Evolutionary conservation across 2,797 vertebrate genomes (phyloP).

Genomic region (Sternotherus odoratus): DNA sequence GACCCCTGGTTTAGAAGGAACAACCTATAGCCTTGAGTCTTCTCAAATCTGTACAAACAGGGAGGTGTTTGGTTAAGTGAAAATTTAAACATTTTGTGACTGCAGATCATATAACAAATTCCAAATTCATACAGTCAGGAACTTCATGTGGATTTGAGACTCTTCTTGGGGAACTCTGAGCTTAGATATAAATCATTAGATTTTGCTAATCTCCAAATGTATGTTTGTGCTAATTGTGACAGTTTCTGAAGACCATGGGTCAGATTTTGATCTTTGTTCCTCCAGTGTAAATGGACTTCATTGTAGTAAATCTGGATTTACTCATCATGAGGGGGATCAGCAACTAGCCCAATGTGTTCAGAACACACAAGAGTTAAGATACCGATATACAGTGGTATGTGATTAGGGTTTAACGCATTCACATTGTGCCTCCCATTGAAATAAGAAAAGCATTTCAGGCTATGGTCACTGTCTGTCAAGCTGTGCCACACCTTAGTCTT

Average conservation of each 20-base stretch:
- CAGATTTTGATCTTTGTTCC: not conserved
- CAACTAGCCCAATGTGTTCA: not conserved
- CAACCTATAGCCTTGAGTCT: not conserved
- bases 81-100: not conserved
- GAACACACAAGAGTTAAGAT: not conserved
- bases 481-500: not conserved
- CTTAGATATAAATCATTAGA: not conserved
- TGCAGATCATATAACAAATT: not conserved
- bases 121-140: not conserved
- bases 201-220: not conserved
- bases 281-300: not conserved
- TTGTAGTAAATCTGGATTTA: not conserved
- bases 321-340: not conserved
- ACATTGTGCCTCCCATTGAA: not conserved
- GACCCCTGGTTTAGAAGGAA: too few species aligned
- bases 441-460: not conserved
- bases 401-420: not conserved
- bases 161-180: not conserved
- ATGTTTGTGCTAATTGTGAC: not conserved
- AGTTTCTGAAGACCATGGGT: not conserved
- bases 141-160: not conserved
- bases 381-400: not conserved
- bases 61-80: not conserved
- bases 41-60: not conserved
- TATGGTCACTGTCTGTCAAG: not conserved